phyloP scores from a whole-genome alignment of 2,797 vertebrate species.

The Benthosema pterotum region DNA sequence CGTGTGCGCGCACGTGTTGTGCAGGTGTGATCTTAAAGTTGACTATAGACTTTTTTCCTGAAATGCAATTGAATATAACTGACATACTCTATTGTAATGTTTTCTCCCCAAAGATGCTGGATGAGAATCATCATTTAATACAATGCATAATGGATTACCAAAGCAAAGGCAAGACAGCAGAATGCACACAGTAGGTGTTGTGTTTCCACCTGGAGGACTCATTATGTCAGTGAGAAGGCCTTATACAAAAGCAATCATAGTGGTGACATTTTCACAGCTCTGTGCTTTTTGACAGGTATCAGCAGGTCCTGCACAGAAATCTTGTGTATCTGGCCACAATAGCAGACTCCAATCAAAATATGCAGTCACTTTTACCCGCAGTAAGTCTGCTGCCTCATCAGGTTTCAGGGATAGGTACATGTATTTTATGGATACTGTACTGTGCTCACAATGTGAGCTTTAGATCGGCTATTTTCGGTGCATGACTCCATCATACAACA shows the following conservation, averaged over 20 bases:
- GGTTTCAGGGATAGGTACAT: constrained; percentile 5
- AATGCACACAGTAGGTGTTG: constrained; percentile 93
- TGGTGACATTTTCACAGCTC: constrained; percentile 7
- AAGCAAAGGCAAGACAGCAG: constrained; percentile 95
- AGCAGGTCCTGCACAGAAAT: constrained; percentile 97
- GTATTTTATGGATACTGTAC: neutral
- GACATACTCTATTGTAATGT: constrained; percentile 18
- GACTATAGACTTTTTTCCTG: neutral
- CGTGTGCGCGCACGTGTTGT: neutral
- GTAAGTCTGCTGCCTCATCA: constrained; percentile 76
- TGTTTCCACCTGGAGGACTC: neutral
- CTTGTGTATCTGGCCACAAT: constrained; percentile 96
- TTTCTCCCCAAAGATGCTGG: constrained; percentile 87
- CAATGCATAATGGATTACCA: constrained; percentile 98
- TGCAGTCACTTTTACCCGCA: constrained; percentile 94
- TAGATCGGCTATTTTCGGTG: too few species aligned
- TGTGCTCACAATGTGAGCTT: too few species aligned
- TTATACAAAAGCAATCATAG: neutral
- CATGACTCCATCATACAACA: too few species aligned
- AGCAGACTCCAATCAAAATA: constrained; percentile 97
- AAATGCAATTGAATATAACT: neutral
- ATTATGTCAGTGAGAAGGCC: neutral
- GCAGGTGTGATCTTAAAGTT: neutral
- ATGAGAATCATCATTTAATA: constrained; percentile 97
- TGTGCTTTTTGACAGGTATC: constrained; percentile 83